Evolutionary conservation across 2,888 invertebrate genomes (phyloP).

Genomic region (Pegoplata infirma): DNA sequence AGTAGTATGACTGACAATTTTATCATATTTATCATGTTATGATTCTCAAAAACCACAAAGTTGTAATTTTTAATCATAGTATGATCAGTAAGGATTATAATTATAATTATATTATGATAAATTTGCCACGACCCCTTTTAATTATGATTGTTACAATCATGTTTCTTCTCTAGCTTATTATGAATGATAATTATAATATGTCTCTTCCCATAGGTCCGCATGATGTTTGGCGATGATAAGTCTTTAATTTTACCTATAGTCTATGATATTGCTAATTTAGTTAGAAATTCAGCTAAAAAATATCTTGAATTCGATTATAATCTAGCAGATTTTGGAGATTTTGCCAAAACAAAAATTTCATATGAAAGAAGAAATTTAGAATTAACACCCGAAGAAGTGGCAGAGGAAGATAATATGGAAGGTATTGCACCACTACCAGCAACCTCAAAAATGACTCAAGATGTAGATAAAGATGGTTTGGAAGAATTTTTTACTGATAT

Average conservation of each 20-base stretch:
- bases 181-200: neutral
- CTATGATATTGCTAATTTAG: slow-evolving; percentile 83
- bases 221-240: slow-evolving; percentile 81
- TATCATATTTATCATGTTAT: neutral
- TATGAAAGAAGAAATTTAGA: slow-evolving; percentile 65
- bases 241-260: slow-evolving; percentile 83
- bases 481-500: slow-evolving; percentile 72
- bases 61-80: too few species aligned
- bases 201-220: slow-evolving; percentile 78
- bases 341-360: slow-evolving; percentile 56
- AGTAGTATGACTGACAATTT: too few species aligned
- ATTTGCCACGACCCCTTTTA: too few species aligned
- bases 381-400: slow-evolving; percentile 64
- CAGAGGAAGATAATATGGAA: slow-evolving; percentile 56
- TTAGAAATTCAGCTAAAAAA: slow-evolving; percentile 79
- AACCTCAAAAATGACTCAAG: slow-evolving; percentile 3
- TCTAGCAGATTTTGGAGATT: slow-evolving; percentile 61
- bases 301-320: slow-evolving; percentile 67
- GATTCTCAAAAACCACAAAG: neutral
- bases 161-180: too few species aligned
- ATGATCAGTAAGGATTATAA: too few species aligned
- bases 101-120: too few species aligned
- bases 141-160: too few species aligned
- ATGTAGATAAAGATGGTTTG: slow-evolving; percentile 58
- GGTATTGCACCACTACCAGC: slow-evolving; percentile 66